Evolutionary conservation across 2,113 vertebrate species (phyloP).

Genomic region (Corydoras sp.): DNA sequence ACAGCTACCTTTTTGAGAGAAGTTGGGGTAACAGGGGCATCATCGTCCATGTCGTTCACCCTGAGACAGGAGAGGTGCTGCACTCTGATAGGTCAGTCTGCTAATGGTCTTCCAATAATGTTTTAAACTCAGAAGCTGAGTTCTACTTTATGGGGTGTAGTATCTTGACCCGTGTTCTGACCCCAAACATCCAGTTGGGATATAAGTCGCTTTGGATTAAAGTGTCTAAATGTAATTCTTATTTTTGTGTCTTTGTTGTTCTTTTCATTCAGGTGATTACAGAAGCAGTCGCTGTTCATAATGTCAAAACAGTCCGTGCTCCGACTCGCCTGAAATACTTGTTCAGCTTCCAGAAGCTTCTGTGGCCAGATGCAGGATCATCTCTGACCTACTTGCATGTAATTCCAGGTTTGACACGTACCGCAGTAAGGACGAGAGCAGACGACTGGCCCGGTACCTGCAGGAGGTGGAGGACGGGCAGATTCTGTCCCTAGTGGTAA

Average conservation of each 20-base stretch:
- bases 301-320: slow-evolving; percentile 8
- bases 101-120: neutral
- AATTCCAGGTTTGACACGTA: slow-evolving; percentile 88
- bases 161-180: too few relatives aligned
- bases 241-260: too few relatives aligned
- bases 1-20: slow-evolving; percentile 82
- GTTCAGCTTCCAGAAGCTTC: slow-evolving; percentile 21
- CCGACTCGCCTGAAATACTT: slow-evolving; percentile 19
- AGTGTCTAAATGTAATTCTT: too few relatives aligned
- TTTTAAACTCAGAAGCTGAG: too few relatives aligned
- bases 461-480: slow-evolving; percentile 66
- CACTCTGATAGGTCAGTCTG: slow-evolving; percentile 77
- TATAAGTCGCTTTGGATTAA: too few relatives aligned
- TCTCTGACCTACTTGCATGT: slow-evolving; percentile 28
- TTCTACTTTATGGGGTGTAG: too few relatives aligned
- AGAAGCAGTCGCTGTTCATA: too few relatives aligned
- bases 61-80: slow-evolving; percentile 73
- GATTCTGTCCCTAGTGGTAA: slow-evolving; percentile 84
- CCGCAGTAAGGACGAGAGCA: slow-evolving; percentile 80
- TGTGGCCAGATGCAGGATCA: slow-evolving; percentile 15
- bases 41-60: slow-evolving; percentile 82
- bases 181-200: too few relatives aligned
- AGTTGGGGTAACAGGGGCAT: slow-evolving; percentile 93
- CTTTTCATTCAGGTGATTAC: too few relatives aligned
- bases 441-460: slow-evolving; percentile 80